A percentile compares a stretch with the other conserved stretches of the same genome.
phyloP scores from a whole-genome alignment of 2,113 vertebrate genomes.

The Tylochromis polylepis region DNA sequence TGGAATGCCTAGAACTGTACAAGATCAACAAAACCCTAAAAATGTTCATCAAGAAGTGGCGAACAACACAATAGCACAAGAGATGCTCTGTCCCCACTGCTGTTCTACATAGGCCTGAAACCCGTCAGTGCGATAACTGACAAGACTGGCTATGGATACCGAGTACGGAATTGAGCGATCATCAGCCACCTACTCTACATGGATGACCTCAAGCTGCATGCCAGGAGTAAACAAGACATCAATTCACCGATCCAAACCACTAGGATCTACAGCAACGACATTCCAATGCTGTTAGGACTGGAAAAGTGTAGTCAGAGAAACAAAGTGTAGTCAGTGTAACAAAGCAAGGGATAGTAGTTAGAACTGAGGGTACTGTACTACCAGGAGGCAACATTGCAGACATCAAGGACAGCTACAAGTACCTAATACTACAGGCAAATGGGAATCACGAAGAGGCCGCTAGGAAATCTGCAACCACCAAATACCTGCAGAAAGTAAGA shows the following conservation, averaged over 20 bases:
- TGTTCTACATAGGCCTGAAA: neutral
- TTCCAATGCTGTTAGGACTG: neutral
- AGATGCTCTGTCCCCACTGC: neutral
- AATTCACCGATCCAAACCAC: neutral
- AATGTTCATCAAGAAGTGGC: neutral
- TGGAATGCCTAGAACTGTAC: neutral
- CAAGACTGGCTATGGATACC: neutral
- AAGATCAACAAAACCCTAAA: neutral
- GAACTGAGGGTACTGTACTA: neutral
- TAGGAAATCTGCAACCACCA: neutral
- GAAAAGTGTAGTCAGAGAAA: neutral
- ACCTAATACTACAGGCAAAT: neutral
- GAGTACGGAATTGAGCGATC: neutral
- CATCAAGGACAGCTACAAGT: neutral
- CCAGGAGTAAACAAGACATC: neutral
- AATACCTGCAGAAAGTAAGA: neutral
- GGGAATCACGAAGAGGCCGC: neutral
- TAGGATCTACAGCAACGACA: neutral
- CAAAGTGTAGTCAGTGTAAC: neutral
- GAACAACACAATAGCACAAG: neutral
- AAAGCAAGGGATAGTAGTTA: neutral
- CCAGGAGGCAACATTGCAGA: neutral
- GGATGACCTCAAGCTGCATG: neutral
- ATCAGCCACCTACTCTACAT: neutral
- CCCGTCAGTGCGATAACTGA: neutral